These are phyloP conservation scores for Pseudeuparius sepicola DNA, from an alignment of 2,888 invertebrate genomes.

Conservation along the genomic window DNA sequence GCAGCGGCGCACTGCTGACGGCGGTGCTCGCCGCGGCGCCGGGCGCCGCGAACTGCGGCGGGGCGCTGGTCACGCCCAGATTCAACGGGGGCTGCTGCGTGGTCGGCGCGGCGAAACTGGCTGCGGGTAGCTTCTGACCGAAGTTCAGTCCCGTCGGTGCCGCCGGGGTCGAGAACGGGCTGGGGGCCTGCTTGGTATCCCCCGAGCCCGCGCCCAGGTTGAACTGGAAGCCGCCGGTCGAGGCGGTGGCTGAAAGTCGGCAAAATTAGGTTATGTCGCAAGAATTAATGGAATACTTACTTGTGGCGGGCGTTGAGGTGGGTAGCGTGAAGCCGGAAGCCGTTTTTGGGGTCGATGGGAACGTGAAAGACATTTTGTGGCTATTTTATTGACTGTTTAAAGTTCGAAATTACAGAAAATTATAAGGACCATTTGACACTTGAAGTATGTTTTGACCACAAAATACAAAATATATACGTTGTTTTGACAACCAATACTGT, in stretches of 20 bases:
- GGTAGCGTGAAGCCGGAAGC: slow-evolving; percentile 35
- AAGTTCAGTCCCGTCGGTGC: slow-evolving; percentile 4
- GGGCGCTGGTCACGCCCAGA: slow-evolving; percentile 5
- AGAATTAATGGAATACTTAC: slow-evolving; percentile 11
- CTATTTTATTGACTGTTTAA: too few species aligned
- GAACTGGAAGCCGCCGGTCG: slow-evolving; percentile 19
- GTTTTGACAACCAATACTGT: too few species aligned
- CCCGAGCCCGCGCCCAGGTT: slow-evolving; percentile 24
- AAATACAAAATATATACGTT: too few species aligned
- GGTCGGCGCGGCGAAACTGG: slow-evolving; percentile 13
- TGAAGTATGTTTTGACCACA: too few species aligned
- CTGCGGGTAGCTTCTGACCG: slow-evolving; percentile 16
- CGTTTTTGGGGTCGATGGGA: slow-evolving; percentile 29
- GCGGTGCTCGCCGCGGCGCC: too few species aligned
- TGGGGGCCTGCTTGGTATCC: slow-evolving; percentile 19
- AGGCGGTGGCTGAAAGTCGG: slow-evolving; percentile 15
- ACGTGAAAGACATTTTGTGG: slow-evolving; percentile 32
- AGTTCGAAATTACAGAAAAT: slow-evolving; percentile 1
- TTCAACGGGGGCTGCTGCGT: neutral
- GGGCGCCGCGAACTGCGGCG: slow-evolving; percentile 16
- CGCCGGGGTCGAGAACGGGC: slow-evolving; percentile 10
- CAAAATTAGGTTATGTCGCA: slow-evolving; percentile 7
- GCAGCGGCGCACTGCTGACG: too few species aligned
- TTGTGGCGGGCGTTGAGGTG: slow-evolving; percentile 30
- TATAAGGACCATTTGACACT: too few species aligned